Evolutionary conservation across 2,888 invertebrate species (phyloP).

Genomic region (Lasioglossum zephyrum): DNA sequence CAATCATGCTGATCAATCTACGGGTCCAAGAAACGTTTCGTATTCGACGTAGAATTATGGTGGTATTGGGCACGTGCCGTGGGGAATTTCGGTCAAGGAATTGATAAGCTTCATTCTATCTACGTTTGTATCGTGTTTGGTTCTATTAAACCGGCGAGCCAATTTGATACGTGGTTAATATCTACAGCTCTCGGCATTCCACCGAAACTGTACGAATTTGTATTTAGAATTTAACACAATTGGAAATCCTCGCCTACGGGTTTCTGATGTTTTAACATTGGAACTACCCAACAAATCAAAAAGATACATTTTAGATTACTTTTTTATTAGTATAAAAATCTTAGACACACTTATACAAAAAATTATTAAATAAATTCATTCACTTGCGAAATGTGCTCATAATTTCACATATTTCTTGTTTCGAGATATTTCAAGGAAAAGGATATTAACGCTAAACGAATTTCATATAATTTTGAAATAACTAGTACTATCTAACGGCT

Average conservation of each 20-base stretch:
- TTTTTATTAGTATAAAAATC: not conserved
- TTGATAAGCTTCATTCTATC: conserved; percentile 6
- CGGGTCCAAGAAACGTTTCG: not conserved
- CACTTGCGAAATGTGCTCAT: too few species aligned
- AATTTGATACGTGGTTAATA: not conserved
- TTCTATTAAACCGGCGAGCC: not conserved
- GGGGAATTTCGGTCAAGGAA: not conserved
- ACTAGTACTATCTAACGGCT: too few species aligned
- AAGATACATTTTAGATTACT: not conserved
- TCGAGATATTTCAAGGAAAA: too few species aligned
- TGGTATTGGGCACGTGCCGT: not conserved
- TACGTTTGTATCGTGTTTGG: not conserved
- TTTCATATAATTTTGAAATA: too few species aligned
- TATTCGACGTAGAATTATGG: not conserved
- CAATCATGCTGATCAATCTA: not conserved
- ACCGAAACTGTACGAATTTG: not conserved
- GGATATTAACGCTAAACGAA: too few species aligned
- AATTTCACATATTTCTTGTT: too few species aligned
- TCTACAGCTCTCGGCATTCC: not conserved
- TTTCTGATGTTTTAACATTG: not conserved
- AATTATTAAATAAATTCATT: too few species aligned
- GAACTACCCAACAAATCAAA: not conserved
- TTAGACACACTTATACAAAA: not conserved
- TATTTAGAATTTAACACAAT: not conserved
- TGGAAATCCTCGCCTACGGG: not conserved